Base-by-base conservation (phyloP, 2,113 vertebrate genomes). In the Chlorodrepanis virens region DNA sequence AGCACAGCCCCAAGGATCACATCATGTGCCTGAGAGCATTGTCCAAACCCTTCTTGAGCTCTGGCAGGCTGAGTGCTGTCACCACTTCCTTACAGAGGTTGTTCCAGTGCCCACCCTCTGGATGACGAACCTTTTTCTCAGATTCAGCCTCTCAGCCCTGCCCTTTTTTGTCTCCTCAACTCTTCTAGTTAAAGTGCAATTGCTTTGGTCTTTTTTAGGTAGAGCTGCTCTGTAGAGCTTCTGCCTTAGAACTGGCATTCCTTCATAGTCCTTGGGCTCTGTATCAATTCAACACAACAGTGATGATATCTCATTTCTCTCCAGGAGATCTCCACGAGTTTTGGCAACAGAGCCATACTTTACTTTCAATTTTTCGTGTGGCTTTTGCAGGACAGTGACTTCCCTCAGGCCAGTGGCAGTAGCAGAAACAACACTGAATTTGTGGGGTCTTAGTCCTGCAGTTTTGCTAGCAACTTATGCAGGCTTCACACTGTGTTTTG, bases 111-210 rank as follows among this genome's bases (percentile, higher is more conserved):
- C 22, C 50, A 57, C 14, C 21, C 42, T 72, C 27, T 28, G 29
- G 10, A 10, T 28, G 59, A 74, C 20, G 22, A 52, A 35, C 24
- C 9, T 53, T 53, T 21, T 25, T 18, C 25, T 47, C 40, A 68
- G 19, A 40, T 9, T 25, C 63, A 69, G 0, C 9, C 8, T 61
- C 8, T 31, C 2, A 1, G 25, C 31, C 29, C 3, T 0, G 9
- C 6, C 6, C 11, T 53, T 87, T 83, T 84, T 61, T 67, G 24
- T 23, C 27, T 76, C 63, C 37, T 27, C 8, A 35, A 1, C 52
- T 71, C 10, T 28, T 87, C 40, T 49, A 37, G 24, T 57, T 52
- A 19, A 53, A 72, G 45, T 44, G 40, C 9, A 56, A 11, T 72
- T 47, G 8, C 33, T 83, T 68, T 33, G 25, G 27, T 27, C 14